These are phyloP conservation scores for Anniella stebbinsi DNA, from an alignment of 2,797 vertebrate genomes.

Conservation along the genomic window DNA sequence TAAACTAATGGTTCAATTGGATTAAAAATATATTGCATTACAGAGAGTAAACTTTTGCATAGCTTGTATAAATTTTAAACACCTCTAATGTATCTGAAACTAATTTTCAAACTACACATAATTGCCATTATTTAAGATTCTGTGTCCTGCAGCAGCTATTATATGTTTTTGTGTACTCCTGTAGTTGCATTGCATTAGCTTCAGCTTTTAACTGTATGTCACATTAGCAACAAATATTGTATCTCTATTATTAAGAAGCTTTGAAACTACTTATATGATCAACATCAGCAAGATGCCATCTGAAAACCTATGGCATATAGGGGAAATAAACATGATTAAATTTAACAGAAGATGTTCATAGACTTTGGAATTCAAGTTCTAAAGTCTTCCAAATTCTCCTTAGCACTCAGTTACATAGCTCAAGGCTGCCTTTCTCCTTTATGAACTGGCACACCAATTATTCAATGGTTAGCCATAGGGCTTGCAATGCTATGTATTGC, in stretches of 20 bases:
- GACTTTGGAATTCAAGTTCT: neutral
- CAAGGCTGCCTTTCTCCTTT: neutral
- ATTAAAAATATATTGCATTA: slow-evolving; percentile 27
- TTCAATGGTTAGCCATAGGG: neutral
- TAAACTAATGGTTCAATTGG: neutral
- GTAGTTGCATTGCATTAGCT: neutral
- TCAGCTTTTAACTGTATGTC: neutral
- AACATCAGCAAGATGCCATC: neutral
- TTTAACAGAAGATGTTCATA: neutral
- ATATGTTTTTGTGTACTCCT: slow-evolving; percentile 1
- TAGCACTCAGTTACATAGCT: neutral
- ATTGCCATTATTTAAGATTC: slow-evolving; percentile 49
- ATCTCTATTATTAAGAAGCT: neutral
- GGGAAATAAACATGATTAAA: neutral
- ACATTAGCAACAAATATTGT: neutral
- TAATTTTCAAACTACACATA: slow-evolving; percentile 13
- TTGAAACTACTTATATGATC: neutral
- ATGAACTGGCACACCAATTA: neutral
- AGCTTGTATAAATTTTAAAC: slow-evolving; percentile 31
- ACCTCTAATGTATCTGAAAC: slow-evolving; percentile 30
- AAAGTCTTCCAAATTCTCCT: neutral
- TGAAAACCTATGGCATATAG: neutral
- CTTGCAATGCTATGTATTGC: neutral
- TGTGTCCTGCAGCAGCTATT: neutral
- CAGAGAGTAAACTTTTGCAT: slow-evolving; percentile 1